Percentiles rank a stretch among this genome's conserved stretches.
These are phyloP conservation scores for Perca fluviatilis DNA, from an alignment of 2,113 vertebrate species.

Conservation along the genomic window DNA sequence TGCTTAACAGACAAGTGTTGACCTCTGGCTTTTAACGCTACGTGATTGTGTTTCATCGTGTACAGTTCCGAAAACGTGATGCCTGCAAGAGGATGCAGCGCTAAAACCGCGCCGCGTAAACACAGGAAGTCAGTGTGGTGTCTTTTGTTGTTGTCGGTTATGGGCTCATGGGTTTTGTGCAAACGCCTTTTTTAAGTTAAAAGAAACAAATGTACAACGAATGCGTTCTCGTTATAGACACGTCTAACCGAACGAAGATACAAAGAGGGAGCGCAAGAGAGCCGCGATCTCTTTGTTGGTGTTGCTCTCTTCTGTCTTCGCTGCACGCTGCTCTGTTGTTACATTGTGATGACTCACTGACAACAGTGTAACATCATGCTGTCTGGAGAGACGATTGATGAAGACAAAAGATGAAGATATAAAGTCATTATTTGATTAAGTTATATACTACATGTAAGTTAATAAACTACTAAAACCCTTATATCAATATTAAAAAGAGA, in stretches of 20 bases:
- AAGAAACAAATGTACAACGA: rapidly evolving
- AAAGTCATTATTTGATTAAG: neutral
- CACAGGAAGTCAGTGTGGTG: constrained; percentile 49
- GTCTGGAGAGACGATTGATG: neutral
- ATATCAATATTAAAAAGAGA: neutral
- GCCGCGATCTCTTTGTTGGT: neutral
- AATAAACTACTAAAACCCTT: neutral
- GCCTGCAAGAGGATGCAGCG: neutral
- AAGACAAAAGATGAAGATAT: neutral
- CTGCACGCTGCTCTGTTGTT: constrained; percentile 41
- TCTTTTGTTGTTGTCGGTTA: neutral
- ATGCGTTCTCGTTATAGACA: neutral
- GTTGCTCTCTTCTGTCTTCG: rapidly evolving
- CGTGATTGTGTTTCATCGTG: neutral
- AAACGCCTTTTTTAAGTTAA: neutral
- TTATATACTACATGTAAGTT: neutral
- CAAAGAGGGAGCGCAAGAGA: neutral
- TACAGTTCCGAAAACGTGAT: neutral
- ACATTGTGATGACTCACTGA: constrained; percentile 16
- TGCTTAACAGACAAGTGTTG: neutral
- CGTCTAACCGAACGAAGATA: neutral
- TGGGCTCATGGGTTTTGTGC: neutral
- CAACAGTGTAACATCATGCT: constrained; percentile 2
- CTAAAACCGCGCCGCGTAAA: neutral
- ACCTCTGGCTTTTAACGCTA: neutral